These are phyloP conservation scores for Nymphalis urticae DNA, from an alignment of 2,888 invertebrate species.

Conservation along the genomic window DNA sequence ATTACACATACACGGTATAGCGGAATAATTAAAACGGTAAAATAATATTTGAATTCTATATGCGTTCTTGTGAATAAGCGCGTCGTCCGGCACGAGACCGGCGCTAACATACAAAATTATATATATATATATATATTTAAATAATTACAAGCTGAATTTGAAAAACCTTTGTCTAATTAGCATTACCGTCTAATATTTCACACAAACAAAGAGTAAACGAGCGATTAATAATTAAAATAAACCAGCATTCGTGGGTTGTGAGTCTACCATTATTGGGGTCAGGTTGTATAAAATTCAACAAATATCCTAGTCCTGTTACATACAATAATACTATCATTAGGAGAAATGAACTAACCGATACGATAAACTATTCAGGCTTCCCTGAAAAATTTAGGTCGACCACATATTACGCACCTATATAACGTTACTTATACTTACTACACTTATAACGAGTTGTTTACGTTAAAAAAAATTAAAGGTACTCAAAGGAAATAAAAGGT, in stretches of 20 bases:
- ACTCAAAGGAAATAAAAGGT: no score
- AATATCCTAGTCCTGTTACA: background rate
- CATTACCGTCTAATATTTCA: conserved; percentile 43
- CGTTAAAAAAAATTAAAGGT: no score
- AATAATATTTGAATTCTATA: conserved; percentile 33
- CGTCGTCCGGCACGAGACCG: conserved; percentile 37
- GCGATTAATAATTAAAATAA: conserved; percentile 27
- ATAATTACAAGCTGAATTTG: background rate
- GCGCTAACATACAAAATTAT: conserved; percentile 29
- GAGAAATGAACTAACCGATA: background rate
- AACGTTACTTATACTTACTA: no score
- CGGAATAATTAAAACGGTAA: conserved; percentile 30
- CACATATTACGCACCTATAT: background rate
- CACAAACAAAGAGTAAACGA: conserved; percentile 49
- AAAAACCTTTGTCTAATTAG: conserved; percentile 44
- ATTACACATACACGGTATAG: background rate
- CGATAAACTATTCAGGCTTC: conserved; percentile 1
- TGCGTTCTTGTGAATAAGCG: conserved; percentile 34
- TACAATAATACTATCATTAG: background rate
- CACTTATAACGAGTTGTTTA: no score
- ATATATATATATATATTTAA: background rate
- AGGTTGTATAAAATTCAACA: background rate
- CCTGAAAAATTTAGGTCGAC: conserved; percentile 4
- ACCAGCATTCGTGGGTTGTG: background rate
- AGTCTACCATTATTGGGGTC: no score